Evolutionary conservation across 2,888 invertebrate genomes (phyloP), one percentile per base, ranked within the genome.

Genomic region (Brachyptera risi): DNA sequence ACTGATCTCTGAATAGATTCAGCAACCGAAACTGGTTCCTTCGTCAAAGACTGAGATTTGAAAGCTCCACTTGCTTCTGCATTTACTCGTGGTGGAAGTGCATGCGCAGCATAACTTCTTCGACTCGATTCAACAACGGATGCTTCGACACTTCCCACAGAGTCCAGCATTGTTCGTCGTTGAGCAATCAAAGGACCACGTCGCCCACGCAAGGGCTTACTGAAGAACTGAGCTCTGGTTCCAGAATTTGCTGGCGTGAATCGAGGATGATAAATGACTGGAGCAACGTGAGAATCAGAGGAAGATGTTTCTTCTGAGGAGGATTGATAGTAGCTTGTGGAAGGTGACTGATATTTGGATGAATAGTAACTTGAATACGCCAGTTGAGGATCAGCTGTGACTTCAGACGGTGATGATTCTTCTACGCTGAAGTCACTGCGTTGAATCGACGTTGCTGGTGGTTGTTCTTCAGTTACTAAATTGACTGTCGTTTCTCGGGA

Each of bases 91-190:
- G 31, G 54, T 11, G 44, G 44, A 11, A 44, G 11, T 11, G 44
- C 15, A 11, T 44, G 44, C 19, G 21, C 19, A 4, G 44, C 19
- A 44, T 19, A 19, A 2, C 37, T 17, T 19, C 54, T 35, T 35
- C 9, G 35, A 17, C 1, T 27, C 26, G 27, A 11, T 17, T 51
- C 50, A 58, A 81, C 83, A 15, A 83, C 80, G 5, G 82, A 81
- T 7, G 83, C 83, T 4, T 83, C 83, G 60, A 83, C 24, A 1
- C n/a, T 5, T 2, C 9, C n/a, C 21, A 24, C 2, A n/a, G 47
- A 2, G 81, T 69, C 83, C 78, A 44, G 83, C 80, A 37, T 73
- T 81, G 73, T 70, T 80, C 67, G 69, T 72, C 65, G 75, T 73
- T 61, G 65, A 65, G 63, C 65, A 2, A 24, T 24, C 47, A 21